phyloP scores from a whole-genome alignment of 2,888 invertebrate genomes.

The Poecilobothrus nobilitatus region DNA sequence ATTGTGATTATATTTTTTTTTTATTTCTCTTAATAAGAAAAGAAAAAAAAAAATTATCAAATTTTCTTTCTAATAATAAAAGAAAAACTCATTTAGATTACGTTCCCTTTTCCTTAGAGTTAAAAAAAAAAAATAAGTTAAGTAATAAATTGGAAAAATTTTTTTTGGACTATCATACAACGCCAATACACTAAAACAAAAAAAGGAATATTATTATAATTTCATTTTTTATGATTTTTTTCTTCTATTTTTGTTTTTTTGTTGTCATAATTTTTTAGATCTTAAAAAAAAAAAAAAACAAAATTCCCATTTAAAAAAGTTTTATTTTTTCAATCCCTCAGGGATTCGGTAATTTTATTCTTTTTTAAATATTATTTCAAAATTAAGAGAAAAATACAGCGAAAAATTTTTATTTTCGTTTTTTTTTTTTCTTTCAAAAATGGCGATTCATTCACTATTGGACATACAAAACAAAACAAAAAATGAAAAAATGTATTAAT shows the following conservation, averaged over 20 bases:
- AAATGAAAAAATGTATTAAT: not conserved
- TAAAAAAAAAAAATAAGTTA: not conserved
- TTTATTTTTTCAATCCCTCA: slow-evolving; percentile 5
- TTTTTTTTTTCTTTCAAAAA: not conserved
- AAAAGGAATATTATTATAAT: not conserved
- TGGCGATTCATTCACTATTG: slow-evolving; percentile 1
- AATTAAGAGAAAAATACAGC: not conserved
- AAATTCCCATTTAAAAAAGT: not conserved
- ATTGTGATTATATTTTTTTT: too few species aligned
- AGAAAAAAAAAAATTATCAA: too few species aligned
- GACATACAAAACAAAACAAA: not conserved
- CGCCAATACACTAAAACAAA: not conserved
- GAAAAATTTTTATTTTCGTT: too few species aligned
- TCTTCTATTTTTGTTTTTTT: not conserved
- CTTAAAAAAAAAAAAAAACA: too few species aligned
- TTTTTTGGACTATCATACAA: not conserved
- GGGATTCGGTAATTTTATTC: slow-evolving; percentile 12
- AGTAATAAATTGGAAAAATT: not conserved
- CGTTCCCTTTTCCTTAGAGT: not conserved
- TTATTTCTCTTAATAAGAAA: too few species aligned
- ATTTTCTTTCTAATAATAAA: not conserved
- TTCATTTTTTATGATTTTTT: not conserved
- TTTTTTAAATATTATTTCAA: slow-evolving; percentile 5
- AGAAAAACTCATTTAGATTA: not conserved
- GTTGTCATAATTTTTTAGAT: too few species aligned